A percentile compares a stretch with the other conserved stretches of the same genome.
Evolutionary conservation across 2,888 invertebrate species (phyloP).

Genomic region (Silvanus unidentatus): DNA sequence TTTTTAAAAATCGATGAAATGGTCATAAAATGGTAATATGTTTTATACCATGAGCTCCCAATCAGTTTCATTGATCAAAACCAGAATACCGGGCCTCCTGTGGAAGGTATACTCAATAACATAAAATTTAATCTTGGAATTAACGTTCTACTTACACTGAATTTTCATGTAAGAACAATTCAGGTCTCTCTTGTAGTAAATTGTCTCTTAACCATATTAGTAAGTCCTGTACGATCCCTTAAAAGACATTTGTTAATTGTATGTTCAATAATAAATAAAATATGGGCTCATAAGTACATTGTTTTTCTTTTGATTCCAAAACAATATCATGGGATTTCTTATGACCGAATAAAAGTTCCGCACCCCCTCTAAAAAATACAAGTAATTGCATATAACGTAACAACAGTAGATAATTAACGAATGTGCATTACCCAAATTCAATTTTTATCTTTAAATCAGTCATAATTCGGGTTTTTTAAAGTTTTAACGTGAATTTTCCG

Average conservation of each 20-base stretch:
- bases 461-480: neutral
- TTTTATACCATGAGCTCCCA: constrained; percentile 73
- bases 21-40: constrained; percentile 37
- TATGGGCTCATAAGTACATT: constrained; percentile 42
- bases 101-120: constrained; percentile 5
- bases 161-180: constrained; percentile 54
- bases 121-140: too few relatives aligned
- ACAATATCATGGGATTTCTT: constrained; percentile 64
- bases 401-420: constrained; percentile 7
- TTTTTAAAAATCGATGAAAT: constrained; percentile 8
- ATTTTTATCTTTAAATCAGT: constrained; percentile 28
- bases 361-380: constrained; percentile 74
- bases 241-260: constrained; percentile 22
- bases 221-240: constrained; percentile 67
- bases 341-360: constrained; percentile 83
- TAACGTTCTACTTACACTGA: constrained; percentile 49
- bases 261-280: neutral
- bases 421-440: constrained; percentile 34
- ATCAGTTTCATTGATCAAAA: constrained; percentile 89
- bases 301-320: constrained; percentile 53
- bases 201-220: constrained; percentile 81
- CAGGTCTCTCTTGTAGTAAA: constrained; percentile 75
- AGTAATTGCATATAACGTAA: constrained; percentile 9
- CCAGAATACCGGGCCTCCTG: constrained; percentile 84
- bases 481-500: too few relatives aligned